phyloP scores from a whole-genome alignment of 1,140 invertebrate genomes.

The Euglossa dilemma region DNA sequence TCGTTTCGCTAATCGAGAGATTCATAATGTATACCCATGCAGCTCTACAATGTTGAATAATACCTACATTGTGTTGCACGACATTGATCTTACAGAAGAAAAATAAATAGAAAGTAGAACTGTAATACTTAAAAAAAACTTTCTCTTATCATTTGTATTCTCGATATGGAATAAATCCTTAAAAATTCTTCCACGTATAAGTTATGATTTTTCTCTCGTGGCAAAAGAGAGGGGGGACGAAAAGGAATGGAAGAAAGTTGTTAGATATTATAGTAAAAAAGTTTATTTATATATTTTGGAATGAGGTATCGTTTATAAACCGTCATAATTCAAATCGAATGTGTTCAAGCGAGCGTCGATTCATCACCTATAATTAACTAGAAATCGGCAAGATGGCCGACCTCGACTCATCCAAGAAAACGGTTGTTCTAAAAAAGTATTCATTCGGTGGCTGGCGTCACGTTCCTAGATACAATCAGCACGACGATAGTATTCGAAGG shows the following conservation, averaged over 20 bases:
- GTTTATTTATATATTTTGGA: not conserved
- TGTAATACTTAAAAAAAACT: constrained; percentile 25
- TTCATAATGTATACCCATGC: not conserved
- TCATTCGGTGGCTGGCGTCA: not conserved
- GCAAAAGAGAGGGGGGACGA: not conserved
- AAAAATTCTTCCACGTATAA: not conserved
- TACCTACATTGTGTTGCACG: not conserved
- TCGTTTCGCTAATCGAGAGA: not conserved
- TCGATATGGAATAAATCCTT: not conserved
- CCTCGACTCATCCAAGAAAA: constrained; percentile 3
- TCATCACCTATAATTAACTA: constrained; percentile 1
- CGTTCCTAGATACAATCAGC: not conserved
- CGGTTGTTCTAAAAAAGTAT: constrained; percentile 10
- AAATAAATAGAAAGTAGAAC: constrained; percentile 23
- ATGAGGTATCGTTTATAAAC: no score
- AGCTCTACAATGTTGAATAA: not conserved
- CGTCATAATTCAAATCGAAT: not conserved
- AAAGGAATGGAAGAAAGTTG: not conserved
- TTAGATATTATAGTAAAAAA: not conserved
- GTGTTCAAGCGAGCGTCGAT: not conserved
- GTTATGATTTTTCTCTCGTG: not conserved
- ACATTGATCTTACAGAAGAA: not conserved
- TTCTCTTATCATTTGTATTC: not conserved
- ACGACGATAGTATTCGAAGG: not conserved
- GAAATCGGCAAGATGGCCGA: constrained; percentile 11